Evolutionary conservation across 2,797 vertebrate species (phyloP), one percentile per base, ranked within the genome.

Genomic region (Galago senegalensis): DNA sequence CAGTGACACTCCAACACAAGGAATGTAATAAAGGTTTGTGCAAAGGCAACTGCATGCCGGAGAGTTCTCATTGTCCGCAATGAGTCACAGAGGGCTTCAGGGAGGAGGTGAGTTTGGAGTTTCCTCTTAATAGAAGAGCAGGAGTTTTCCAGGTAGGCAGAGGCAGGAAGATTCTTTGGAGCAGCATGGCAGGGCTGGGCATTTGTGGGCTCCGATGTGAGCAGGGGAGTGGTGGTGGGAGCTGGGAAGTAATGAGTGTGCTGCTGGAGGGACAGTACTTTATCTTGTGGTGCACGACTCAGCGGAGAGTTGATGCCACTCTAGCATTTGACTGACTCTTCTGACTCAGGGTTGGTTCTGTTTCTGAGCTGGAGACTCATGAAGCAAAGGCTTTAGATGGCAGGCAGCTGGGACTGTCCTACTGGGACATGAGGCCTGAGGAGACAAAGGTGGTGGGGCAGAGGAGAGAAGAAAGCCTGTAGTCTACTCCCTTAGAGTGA

Each of bases 71-170:
- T 2, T 0, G 18, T 27, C 27, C 60, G 27, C 21, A 73, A n/a
- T 58, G 95, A 91, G 37, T 73, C 25, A 29, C 1, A 7, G 60
- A 86, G 53, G 75, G 43, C 93, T 90, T 87, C 63, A 86, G 37
- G 37, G 65, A 79, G 72, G 73, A 91, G 76, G 31, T 56, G 70
- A 53, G 23, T 93, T 79, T 87, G 20, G 37, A 87, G 53, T 31
- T 93, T 7, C 2, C 1, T 72, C 56, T 82, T 81, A 81, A 69
- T 16, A 63, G 61, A 23, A 81, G 18, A 49, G 72, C n/a, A 84
- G 72, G 46, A 25, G 3, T 81, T 85, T 94, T 92, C 37, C 11
- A 25, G 69, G 27, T 4, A 53, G 40, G 53, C 21, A 25, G n/a
- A 75, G 23, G 31, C 0, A 3, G 9, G 34, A n/a, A 37, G 79